phyloP scores from a whole-genome alignment of 2,888 invertebrate species.

The Dicranocentrus wangi region DNA sequence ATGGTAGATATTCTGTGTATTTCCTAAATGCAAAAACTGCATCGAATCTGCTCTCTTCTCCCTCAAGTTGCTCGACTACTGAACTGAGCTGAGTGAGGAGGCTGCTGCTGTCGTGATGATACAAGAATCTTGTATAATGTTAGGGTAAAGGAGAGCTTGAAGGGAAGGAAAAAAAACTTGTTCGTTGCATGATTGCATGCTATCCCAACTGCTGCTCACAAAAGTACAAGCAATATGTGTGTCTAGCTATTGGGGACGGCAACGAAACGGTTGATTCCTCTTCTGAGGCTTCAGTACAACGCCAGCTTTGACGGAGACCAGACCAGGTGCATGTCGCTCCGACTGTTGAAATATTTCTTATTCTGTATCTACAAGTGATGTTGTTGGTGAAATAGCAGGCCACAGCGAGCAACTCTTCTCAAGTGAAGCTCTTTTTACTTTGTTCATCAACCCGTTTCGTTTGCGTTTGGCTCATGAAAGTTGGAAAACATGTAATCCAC shows the following conservation, averaged over 20 bases:
- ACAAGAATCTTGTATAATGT: too few relatives aligned
- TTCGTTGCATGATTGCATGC: slow-evolving; percentile 1
- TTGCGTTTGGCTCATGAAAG: not conserved
- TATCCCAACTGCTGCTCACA: not conserved
- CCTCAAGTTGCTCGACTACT: too few relatives aligned
- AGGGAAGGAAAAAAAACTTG: not conserved
- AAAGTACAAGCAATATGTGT: not conserved
- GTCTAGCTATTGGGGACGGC: not conserved
- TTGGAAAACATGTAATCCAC: too few relatives aligned
- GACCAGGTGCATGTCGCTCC: slow-evolving; percentile 59
- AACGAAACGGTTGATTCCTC: slow-evolving; percentile 36
- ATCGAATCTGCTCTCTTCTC: too few relatives aligned
- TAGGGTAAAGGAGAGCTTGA: too few relatives aligned
- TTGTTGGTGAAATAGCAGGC: not conserved
- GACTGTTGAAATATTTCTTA: not conserved
- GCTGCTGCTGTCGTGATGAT: too few relatives aligned
- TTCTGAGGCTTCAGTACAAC: slow-evolving; percentile 35
- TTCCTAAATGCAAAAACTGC: too few relatives aligned
- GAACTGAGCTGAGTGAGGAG: too few relatives aligned
- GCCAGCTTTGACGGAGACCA: slow-evolving; percentile 43
- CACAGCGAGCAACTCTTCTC: too few relatives aligned
- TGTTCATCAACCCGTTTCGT: slow-evolving; percentile 1
- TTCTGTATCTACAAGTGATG: slow-evolving; percentile 4
- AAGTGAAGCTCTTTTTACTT: slow-evolving; percentile 19
- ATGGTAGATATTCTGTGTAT: too few relatives aligned